phyloP scores from a whole-genome alignment of 2,888 invertebrate genomes.

The Spisula subtruncata region DNA sequence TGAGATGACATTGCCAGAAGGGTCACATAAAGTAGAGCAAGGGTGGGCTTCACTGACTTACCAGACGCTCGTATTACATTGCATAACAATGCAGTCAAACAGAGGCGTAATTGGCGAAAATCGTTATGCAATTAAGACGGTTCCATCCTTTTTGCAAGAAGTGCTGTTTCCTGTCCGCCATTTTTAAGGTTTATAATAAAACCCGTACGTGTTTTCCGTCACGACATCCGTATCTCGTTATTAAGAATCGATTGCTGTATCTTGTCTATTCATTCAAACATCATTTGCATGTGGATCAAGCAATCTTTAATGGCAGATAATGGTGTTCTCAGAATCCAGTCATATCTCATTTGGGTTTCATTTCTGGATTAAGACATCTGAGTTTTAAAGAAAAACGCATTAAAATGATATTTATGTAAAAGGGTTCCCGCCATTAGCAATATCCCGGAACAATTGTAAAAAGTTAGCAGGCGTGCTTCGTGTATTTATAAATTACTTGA shows the following conservation, averaged over 20 bases:
- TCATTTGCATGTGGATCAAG: constrained; percentile 29
- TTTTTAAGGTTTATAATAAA: constrained; percentile 19
- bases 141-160: background rate
- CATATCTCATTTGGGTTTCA: constrained; percentile 44
- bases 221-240: constrained; percentile 48
- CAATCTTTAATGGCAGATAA: constrained; percentile 48
- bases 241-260: constrained; percentile 41
- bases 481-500: background rate
- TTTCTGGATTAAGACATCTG: constrained; percentile 43
- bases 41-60: no score
- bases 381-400: constrained; percentile 39
- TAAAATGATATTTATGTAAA: constrained; percentile 32
- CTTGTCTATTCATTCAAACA: constrained; percentile 53
- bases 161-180: background rate
- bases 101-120: background rate
- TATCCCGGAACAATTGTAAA: background rate
- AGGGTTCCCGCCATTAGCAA: background rate
- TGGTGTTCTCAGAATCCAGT: constrained; percentile 41
- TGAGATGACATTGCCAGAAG: no score
- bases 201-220: constrained; percentile 44
- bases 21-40: no score
- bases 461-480: background rate
- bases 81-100: background rate
- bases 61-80: no score
- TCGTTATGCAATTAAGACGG: background rate